Conservation (phyloP, 2,888 invertebrate species). For the Salpingus planirostris region DNA sequence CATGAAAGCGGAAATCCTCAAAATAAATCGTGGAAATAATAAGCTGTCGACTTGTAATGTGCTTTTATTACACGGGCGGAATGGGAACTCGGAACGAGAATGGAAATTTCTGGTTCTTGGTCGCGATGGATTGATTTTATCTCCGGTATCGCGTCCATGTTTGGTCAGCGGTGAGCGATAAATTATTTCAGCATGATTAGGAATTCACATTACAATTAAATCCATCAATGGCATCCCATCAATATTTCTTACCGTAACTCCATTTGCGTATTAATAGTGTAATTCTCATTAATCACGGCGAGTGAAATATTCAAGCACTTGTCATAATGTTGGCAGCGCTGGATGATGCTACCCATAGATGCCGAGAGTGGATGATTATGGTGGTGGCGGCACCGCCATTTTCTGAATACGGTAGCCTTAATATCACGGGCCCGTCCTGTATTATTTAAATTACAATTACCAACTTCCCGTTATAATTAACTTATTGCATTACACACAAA, state of each 20-base stretch:
- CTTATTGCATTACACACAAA: constrained; percentile 39
- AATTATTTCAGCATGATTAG: constrained; percentile 6
- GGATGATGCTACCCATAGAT: too few species aligned
- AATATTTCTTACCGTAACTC: constrained; percentile 13
- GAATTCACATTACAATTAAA: constrained; percentile 16
- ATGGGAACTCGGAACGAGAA: too few species aligned
- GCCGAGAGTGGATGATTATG: too few species aligned
- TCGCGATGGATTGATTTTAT: too few species aligned
- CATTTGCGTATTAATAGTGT: constrained; percentile 19
- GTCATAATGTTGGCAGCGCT: too few species aligned
- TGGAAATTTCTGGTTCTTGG: too few species aligned
- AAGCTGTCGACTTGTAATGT: too few species aligned
- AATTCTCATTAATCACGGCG: constrained; percentile 31
- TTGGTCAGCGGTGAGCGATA: background rate
- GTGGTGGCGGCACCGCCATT: too few species aligned
- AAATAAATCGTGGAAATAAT: too few species aligned
- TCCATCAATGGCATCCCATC: constrained; percentile 10
- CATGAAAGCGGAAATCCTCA: too few species aligned
- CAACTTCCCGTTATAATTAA: constrained; percentile 40
- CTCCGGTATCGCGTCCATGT: background rate
- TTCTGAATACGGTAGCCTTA: constrained; percentile 35
- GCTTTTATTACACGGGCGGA: too few species aligned
- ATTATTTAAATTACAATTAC: constrained; percentile 43
- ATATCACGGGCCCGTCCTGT: constrained; percentile 38
- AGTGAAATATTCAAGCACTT: constrained; percentile 27